phyloP scores from a whole-genome alignment of 2,888 invertebrate genomes.

The Arenicola marina region DNA sequence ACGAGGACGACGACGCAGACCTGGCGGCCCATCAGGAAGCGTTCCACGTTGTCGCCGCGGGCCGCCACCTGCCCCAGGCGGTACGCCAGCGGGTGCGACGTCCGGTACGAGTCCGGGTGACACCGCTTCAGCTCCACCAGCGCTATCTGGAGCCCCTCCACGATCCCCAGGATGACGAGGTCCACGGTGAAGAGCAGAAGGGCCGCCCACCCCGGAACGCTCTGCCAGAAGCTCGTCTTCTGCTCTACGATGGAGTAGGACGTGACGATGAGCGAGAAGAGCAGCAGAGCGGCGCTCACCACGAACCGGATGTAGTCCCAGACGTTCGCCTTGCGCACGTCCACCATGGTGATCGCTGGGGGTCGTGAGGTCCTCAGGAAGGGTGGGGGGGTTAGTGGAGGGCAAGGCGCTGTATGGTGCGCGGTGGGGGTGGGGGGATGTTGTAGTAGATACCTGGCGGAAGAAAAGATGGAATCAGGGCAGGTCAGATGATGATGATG shows the following conservation, averaged over 20 bases:
- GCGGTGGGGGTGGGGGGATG: too few relatives aligned
- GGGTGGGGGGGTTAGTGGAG: too few relatives aligned
- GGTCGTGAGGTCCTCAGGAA: too few relatives aligned
- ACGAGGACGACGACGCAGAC: conserved; percentile 27
- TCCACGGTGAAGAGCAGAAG: conserved; percentile 25
- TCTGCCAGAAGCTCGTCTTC: conserved; percentile 21
- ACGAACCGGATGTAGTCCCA: conserved; percentile 27
- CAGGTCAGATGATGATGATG: too few relatives aligned
- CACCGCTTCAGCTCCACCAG: conserved; percentile 28
- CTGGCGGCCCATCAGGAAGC: conserved; percentile 29
- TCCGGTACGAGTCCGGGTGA: conserved; percentile 26
- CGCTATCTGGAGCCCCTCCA: conserved; percentile 28
- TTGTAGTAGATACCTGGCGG: too few relatives aligned
- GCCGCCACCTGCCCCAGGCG: conserved; percentile 21
- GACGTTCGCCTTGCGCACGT: conserved; percentile 14
- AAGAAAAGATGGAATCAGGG: too few relatives aligned
- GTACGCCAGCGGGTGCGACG: conserved; percentile 21
- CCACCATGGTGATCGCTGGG: conserved; percentile 27
- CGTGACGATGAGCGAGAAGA: conserved; percentile 20
- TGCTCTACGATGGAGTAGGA: conserved; percentile 20
- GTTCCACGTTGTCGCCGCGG: conserved; percentile 24
- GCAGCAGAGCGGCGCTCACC: conserved; percentile 17
- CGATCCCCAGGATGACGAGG: conserved; percentile 20
- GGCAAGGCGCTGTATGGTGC: too few relatives aligned
- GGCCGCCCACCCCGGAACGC: conserved; percentile 24